Conservation (phyloP, 1,140 invertebrate species). For the Cotesia glomerata region DNA sequence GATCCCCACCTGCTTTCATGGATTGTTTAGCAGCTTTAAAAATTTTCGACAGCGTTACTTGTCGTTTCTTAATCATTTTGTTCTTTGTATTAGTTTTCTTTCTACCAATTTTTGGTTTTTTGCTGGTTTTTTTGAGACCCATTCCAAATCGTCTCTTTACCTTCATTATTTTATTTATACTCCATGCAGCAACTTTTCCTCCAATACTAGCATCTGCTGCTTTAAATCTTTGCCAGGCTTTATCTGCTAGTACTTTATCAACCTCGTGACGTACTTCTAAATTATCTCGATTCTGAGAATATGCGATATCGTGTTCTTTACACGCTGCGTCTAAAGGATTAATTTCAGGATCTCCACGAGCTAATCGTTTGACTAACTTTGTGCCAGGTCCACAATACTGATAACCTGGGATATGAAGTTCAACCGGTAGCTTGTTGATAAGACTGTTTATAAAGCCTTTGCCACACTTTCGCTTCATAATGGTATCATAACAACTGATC, state of each 20-base stretch:
- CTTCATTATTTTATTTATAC: conserved; percentile 14
- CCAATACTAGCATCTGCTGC: conserved; percentile 47
- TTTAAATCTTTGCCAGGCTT: conserved; percentile 52
- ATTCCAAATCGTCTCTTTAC: conserved; percentile 4
- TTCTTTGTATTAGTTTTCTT: too few species aligned
- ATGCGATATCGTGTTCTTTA: conserved; percentile 47
- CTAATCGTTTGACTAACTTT: neutral
- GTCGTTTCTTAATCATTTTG: too few species aligned
- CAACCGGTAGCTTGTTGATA: neutral
- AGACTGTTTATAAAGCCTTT: neutral
- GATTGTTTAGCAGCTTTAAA: too few species aligned
- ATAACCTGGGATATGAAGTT: neutral
- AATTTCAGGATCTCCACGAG: neutral
- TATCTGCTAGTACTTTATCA: conserved; percentile 50
- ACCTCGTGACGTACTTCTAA: conserved; percentile 40
- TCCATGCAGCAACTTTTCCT: conserved; percentile 48
- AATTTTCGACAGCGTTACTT: too few species aligned
- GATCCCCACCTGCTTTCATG: too few species aligned
- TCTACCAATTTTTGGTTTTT: too few species aligned
- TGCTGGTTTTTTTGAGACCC: neutral
- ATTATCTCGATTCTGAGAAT: conserved; percentile 37
- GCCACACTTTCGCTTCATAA: too few species aligned
- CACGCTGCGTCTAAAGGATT: conserved; percentile 36
- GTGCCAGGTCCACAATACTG: neutral
- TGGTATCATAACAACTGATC: too few species aligned